phyloP scores from a whole-genome alignment of 37 sponge, comb jelly and placozoan genomes.

The Chondrilla cf. caribensis region DNA sequence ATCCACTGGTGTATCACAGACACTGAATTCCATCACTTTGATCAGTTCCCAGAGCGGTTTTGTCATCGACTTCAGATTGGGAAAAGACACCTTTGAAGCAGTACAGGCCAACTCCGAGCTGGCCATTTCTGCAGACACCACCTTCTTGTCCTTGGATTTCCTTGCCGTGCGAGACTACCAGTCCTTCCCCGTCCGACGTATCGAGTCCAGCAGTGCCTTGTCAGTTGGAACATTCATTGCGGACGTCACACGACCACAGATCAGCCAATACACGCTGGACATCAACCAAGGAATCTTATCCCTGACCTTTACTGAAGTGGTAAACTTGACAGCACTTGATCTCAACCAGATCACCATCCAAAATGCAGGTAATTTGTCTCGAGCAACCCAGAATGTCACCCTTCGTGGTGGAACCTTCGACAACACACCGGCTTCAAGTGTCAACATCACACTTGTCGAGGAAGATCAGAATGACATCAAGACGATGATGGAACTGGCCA shows the following conservation, averaged over 20 bases:
- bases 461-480: slow-evolving; percentile 58
- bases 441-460: slow-evolving; percentile 30
- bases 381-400: background rate
- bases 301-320: slow-evolving; percentile 78
- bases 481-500: slow-evolving; percentile 39
- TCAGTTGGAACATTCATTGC: slow-evolving; percentile 45
- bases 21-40: slow-evolving; percentile 1
- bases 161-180: slow-evolving; percentile 38
- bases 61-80: slow-evolving; percentile 57
- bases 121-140: slow-evolving; percentile 54
- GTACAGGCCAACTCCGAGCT: slow-evolving; percentile 58
- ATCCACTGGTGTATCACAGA: slow-evolving; percentile 16
- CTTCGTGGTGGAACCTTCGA: slow-evolving; percentile 28
- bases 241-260: slow-evolving; percentile 54
- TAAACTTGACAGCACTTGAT: slow-evolving; percentile 64
- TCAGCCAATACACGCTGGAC: slow-evolving; percentile 63
- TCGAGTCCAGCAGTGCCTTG: slow-evolving; percentile 33
- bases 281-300: slow-evolving; percentile 53
- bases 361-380: slow-evolving; percentile 3
- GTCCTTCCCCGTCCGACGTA: slow-evolving; percentile 9
- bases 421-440: slow-evolving; percentile 24
- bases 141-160: slow-evolving; percentile 34
- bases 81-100: slow-evolving; percentile 25
- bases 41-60: slow-evolving; percentile 35
- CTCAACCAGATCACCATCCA: slow-evolving; percentile 62